Percentiles rank a stretch among this genome's conserved stretches.
Evolutionary conservation across 1,140 invertebrate species (phyloP).

Genomic region (Temnothorax curvispinosus): DNA sequence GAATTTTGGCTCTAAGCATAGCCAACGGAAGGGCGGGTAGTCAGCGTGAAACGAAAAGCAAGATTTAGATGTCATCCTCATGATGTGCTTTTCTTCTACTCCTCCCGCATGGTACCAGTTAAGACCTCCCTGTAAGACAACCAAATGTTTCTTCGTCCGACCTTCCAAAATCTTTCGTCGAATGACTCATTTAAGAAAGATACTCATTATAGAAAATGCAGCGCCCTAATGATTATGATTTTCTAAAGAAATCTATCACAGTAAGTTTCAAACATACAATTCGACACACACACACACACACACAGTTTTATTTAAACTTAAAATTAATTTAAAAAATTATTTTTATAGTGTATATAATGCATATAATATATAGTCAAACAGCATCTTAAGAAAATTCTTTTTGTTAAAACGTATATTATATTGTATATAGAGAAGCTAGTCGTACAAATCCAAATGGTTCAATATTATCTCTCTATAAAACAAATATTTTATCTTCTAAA

Average conservation of each 20-base stretch:
- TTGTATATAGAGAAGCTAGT: neutral
- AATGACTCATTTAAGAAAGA: conserved; percentile 30
- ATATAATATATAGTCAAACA: neutral
- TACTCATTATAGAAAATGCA: neutral
- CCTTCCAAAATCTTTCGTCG: conserved; percentile 50
- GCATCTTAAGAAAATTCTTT: neutral
- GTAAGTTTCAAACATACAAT: neutral
- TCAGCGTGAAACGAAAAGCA: conserved; percentile 82
- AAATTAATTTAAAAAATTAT: conserved; percentile 1
- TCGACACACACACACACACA: too few species aligned
- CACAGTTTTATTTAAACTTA: neutral
- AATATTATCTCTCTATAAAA: conserved; percentile 11
- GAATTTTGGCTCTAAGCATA: conserved; percentile 73
- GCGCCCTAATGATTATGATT: neutral
- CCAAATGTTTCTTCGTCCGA: conserved; percentile 51
- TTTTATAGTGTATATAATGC: neutral
- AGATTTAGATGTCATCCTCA: conserved; percentile 85
- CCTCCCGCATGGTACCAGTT: conserved; percentile 45
- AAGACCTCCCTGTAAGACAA: conserved; percentile 63
- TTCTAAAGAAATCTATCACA: neutral
- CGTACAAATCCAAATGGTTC: neutral
- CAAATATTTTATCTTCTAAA: neutral
- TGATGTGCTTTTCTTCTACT: conserved; percentile 76
- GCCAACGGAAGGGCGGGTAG: conserved; percentile 83
- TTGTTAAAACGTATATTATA: neutral